phyloP scores from a whole-genome alignment of 2,113 vertebrate species.

The Tringa solitaria region DNA sequence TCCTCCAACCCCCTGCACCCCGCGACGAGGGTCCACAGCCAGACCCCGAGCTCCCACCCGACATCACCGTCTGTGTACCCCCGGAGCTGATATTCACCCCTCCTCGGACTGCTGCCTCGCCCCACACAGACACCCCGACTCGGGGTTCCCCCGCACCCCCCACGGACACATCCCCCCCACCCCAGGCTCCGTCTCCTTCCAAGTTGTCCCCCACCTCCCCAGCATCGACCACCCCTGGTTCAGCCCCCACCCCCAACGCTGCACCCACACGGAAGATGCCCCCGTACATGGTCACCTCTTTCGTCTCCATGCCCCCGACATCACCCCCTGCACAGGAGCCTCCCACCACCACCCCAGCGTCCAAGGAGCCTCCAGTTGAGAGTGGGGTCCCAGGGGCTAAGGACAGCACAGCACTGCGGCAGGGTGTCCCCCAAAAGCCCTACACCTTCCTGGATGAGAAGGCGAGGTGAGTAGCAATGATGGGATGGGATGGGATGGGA shows the following conservation, averaged over 20 bases:
- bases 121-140: slow-evolving; percentile 3
- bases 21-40: rapidly evolving
- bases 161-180: neutral
- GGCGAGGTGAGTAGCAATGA: slow-evolving; percentile 80
- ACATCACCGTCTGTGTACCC: neutral
- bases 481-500: too few species aligned
- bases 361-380: slow-evolving; percentile 61
- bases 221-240: neutral
- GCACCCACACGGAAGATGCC: slow-evolving; percentile 45
- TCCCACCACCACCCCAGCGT: neutral
- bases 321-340: slow-evolving; percentile 37
- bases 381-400: slow-evolving; percentile 69
- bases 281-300: slow-evolving; percentile 75
- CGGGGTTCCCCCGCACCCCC: neutral
- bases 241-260: slow-evolving; percentile 19
- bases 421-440: slow-evolving; percentile 94
- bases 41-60: neutral
- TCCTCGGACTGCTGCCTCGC: neutral
- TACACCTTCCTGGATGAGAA: slow-evolving; percentile 98
- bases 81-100: slow-evolving; percentile 42
- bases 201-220: neutral
- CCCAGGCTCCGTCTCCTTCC: slow-evolving; percentile 34
- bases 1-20: neutral
- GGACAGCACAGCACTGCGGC: slow-evolving; percentile 78
- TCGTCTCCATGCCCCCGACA: slow-evolving; percentile 71